Evolutionary conservation across 2,888 invertebrate species (phyloP), one percentile per base, ranked within the genome.

Genomic region (Itoplectis maculator): DNA sequence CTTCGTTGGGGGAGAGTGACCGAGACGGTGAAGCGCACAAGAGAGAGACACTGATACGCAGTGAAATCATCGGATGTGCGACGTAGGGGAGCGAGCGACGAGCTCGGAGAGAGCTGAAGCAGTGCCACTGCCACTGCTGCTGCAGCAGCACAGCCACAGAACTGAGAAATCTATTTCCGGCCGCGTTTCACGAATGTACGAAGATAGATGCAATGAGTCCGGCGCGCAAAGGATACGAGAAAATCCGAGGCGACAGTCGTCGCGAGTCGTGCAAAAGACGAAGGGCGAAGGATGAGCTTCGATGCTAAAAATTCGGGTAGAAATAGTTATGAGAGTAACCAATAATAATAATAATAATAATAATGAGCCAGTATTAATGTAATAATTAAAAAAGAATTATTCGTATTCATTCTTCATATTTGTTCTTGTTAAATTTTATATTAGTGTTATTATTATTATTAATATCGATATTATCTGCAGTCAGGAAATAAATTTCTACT

Each of bases 141-240:
- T 29, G 29, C 56, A 29, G 8, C 29, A n/a, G 29, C 29, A 5
- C 29, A 5, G 56, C 23, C 29, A n/a, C n/a, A 59, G 15, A 59
- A 37, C 59, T 35, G 15, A 59, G 59, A 59, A 59, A 59, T 59
- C 59, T 59, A 59, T 59, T 59, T 59, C 59, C 59, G 59, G 59
- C 37, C n/a, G 35, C 35, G n/a, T 59, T 59, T 29, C 35, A 37
- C 59, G 59, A 59, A 59, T 35, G 59, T 37, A 37, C 59, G n/a
- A 59, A 59, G 8, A 37, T 59, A 59, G 59, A 59, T 35, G 59
- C 29, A 59, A 59, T 59, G n/a, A 35, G 59, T 15, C n/a, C 15
- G 37, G 7, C 15, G 35, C n/a, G n/a, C n/a, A n/a, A n/a, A n/a
- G 56, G 56, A 56, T 35, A 56, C n/a, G n/a, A n/a, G 35, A 47